These are phyloP conservation scores for Microcaecilia unicolor DNA, from an alignment of 2,797 vertebrate species.

Conservation along the genomic window DNA sequence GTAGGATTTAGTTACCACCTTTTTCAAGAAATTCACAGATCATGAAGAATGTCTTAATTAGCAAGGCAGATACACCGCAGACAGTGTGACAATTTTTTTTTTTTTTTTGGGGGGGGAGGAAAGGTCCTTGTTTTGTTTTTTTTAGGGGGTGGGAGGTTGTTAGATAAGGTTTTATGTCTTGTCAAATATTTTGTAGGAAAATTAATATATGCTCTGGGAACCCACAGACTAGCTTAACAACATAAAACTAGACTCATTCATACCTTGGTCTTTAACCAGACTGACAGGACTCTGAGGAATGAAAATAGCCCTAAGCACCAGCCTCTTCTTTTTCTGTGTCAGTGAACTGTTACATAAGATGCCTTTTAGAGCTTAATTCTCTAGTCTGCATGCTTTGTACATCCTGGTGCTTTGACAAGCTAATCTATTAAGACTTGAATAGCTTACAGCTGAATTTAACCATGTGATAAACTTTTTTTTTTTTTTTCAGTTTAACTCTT, in stretches of 20 bases:
- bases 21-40: too few species aligned
- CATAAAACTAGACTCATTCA: constrained; percentile 16
- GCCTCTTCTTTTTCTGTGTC: constrained; percentile 10
- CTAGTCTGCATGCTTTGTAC: constrained; percentile 11
- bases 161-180: too few species aligned
- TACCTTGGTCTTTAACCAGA: constrained; percentile 7
- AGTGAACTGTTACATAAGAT: constrained; percentile 22
- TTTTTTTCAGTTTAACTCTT: constrained; percentile 1
- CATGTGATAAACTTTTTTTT: too few species aligned
- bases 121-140: too few species aligned
- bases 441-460: constrained; percentile 10
- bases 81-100: too few species aligned
- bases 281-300: constrained; percentile 22
- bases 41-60: too few species aligned
- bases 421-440: constrained; percentile 11
- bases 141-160: too few species aligned
- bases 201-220: constrained; percentile 1
- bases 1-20: too few species aligned
- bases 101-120: too few species aligned
- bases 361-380: constrained; percentile 30
- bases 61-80: too few species aligned
- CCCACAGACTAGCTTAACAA: constrained; percentile 13
- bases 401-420: constrained; percentile 13
- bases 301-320: constrained; percentile 7
- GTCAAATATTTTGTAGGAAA: too few species aligned